Base-by-base conservation (phyloP, 2,888 invertebrate species). In the Mesorhabditis belari region DNA sequence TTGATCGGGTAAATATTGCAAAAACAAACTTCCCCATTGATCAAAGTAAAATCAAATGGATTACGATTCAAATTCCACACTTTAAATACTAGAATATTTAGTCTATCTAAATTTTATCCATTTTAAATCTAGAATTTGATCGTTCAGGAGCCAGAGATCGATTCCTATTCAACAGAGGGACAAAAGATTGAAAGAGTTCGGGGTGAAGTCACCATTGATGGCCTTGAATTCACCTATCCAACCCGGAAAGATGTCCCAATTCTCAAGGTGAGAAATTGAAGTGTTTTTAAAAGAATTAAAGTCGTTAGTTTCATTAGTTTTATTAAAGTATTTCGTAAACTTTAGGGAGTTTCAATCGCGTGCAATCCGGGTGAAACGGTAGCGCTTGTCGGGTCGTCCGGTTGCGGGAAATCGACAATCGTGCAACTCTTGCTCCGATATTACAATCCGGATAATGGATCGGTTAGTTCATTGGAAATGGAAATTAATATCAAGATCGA, bases 221-320 rank as follows among this genome's bases (percentile, higher is more conserved):
- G 82, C 61, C 79, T 85, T 51, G 81, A 73, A 21, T 84, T 85
- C 71, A 67, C 64, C 9, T 84, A 85, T 72, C 84, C 84, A 3
- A 78, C 82, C 0, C 68, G 84, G 44, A 80, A 80, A 2, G 81
- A 83, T 62, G 80, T 82, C 1, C 66, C 63, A 23, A 69, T 77
- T 53, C 61, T 77, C 9, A 73, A 77, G 69, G 82, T 77, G 35
- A 19, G 12, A n/a, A n/a, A n/a, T n/a, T n/a, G n/a, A n/a, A n/a
- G n/a, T 19, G 9, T 19, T 21, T 51, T 21, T 51, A 17, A 9
- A 19, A 51, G 19, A 19, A 21, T 51, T 51, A 9, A 17, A 17
- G 12, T 17, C 9, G 17, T 51, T 9, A 44, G 6, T 35, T 24
- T 28, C 53, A 59, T 44, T 50, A 2, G 23, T 29, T 29, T 21